These are phyloP conservation scores for Diuraphis noxia DNA, from an alignment of 1,140 invertebrate genomes.

Conservation along the genomic window DNA sequence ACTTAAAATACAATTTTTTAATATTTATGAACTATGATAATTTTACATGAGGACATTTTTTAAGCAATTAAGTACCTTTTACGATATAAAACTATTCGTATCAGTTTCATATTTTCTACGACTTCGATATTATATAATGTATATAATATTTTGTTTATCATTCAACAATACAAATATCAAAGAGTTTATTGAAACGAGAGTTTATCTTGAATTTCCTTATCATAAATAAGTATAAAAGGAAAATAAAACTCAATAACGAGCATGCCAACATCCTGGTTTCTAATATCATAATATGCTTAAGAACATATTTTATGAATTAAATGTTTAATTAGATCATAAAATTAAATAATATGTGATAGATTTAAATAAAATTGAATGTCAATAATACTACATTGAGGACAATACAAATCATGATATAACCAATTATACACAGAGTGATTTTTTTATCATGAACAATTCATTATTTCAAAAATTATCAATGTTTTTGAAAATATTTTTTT, in stretches of 20 bases:
- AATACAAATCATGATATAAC: background rate
- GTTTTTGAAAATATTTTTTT: no score
- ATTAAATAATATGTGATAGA: background rate
- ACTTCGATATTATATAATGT: background rate
- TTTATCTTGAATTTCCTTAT: background rate
- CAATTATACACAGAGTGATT: background rate
- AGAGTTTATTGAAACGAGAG: background rate
- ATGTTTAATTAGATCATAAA: background rate
- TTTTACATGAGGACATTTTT: background rate
- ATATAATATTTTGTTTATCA: background rate
- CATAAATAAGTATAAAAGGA: background rate
- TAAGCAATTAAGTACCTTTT: background rate
- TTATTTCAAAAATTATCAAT: no score
- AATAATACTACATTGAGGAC: background rate
- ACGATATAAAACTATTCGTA: background rate
- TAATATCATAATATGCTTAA: background rate
- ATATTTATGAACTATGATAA: background rate
- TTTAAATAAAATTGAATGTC: background rate
- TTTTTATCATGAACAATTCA: no score
- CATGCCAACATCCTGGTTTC: background rate
- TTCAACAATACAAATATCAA: background rate
- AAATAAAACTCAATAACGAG: background rate
- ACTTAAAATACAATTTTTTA: no score
- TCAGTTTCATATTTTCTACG: background rate
- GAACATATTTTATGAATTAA: background rate